phyloP scores from a whole-genome alignment of 2,113 vertebrate species.

The Thunnus maccoyii region DNA sequence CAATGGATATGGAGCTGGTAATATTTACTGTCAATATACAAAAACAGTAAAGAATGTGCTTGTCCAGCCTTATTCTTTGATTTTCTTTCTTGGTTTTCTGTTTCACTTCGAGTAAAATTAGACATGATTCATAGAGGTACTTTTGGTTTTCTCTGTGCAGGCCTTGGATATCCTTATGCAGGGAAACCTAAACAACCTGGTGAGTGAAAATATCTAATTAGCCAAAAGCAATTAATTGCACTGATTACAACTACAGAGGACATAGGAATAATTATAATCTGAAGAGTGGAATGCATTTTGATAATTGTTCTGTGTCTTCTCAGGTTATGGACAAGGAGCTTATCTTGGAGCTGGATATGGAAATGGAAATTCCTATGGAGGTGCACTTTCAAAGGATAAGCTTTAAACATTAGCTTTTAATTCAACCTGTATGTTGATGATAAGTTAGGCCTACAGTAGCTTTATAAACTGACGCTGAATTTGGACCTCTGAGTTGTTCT shows the following conservation, averaged over 20 bases:
- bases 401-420: background rate
- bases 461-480: background rate
- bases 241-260: background rate
- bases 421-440: background rate
- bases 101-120: background rate
- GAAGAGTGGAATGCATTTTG: background rate
- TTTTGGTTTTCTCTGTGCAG: slow-evolving; percentile 23
- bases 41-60: background rate
- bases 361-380: slow-evolving; percentile 60
- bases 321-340: slow-evolving; percentile 71
- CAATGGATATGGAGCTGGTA: slow-evolving; percentile 72
- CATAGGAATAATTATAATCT: background rate
- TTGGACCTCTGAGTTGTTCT: background rate
- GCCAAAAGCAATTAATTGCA: background rate
- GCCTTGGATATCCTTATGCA: slow-evolving; percentile 59
- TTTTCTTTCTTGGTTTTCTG: background rate
- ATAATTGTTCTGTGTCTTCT: background rate
- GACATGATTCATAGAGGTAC: background rate
- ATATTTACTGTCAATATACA: slow-evolving; percentile 3
- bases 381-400: slow-evolving; percentile 32
- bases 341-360: slow-evolving; percentile 66
- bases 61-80: too few species aligned
- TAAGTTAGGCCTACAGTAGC: background rate
- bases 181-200: slow-evolving; percentile 61
- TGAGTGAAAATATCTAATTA: background rate